Evolutionary conservation across 2,888 invertebrate genomes (phyloP), one percentile per base, ranked within the genome.

Genomic region (Sepiola atlantica): DNA sequence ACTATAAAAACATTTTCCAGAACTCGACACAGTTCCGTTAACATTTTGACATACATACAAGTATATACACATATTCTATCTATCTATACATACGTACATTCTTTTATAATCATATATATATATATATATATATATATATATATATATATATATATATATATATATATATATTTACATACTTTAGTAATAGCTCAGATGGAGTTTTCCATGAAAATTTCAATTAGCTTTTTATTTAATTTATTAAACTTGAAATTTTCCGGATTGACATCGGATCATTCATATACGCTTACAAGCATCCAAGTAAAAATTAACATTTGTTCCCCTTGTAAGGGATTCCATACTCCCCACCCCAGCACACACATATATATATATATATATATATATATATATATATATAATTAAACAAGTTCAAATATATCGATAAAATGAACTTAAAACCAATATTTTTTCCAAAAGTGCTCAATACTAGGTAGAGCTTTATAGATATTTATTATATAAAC

Each of bases 71-170:
- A 35, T 91, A 91, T 77, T 77, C 24, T 77, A 77, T 77, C 24
- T 77, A n/a, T 77, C 24, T n/a, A 77, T 92, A 92, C 35, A 92
- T 93, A 55, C 28, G 18, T 55, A 93, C 8, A 93, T 93, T n/a
- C 35, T n/a, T 92, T n/a, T 45, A 92, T 92, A 32, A 6, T 6
- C 10, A 93, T 32, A 55, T 45, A 93, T 55, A 54, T 93, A 93
- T 55, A 45, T 93, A 93, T n/a, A 93, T 32, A 93, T 28, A 93
- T 32, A 93, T 35, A 93, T 32, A 93, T 93, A 45, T 45, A 93
- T 93, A 93, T 32, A 54, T 93, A 93, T n/a, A 93, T 93, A 93
- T 93, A 93, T 93, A 35, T 93, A 91, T 8, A 45, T 18, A 91
- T 35, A 91, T n/a, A 35, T 32, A 91, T 91, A 35, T 28, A 91